phyloP scores from a whole-genome alignment of 2,888 invertebrate species.

The Heliconius ismenius region DNA sequence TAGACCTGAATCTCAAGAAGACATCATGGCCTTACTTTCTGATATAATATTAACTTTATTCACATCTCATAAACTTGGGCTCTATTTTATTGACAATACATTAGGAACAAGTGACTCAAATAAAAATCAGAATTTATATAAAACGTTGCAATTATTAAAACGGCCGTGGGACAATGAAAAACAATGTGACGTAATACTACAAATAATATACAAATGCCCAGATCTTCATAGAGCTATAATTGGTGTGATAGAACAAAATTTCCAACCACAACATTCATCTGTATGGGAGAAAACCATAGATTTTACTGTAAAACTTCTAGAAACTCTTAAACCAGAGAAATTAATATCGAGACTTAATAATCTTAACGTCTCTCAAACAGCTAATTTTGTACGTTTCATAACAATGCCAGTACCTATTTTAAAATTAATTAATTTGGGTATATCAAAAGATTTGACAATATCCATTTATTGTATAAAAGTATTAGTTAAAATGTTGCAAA shows the following conservation, averaged over 20 bases:
- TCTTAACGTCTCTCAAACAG: constrained; percentile 77
- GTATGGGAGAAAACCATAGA: constrained; percentile 78
- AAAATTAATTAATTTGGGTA: constrained; percentile 66
- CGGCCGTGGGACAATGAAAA: constrained; percentile 86
- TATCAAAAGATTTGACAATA: constrained; percentile 66
- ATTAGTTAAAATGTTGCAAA: constrained; percentile 81
- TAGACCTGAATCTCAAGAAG: constrained; percentile 58
- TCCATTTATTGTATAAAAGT: constrained; percentile 75
- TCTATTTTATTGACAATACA: constrained; percentile 87
- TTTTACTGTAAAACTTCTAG: constrained; percentile 73
- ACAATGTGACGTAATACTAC: constrained; percentile 83
- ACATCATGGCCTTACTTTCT: constrained; percentile 83
- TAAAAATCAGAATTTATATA: constrained; percentile 83
- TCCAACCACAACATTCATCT: constrained; percentile 82
- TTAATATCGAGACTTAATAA: constrained; percentile 73
- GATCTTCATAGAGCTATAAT: constrained; percentile 86
- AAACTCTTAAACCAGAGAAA: constrained; percentile 73
- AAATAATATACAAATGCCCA: constrained; percentile 86
- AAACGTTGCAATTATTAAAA: constrained; percentile 84
- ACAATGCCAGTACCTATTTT: constrained; percentile 76
- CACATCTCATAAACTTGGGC: constrained; percentile 88
- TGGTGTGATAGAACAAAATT: constrained; percentile 79
- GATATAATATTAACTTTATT: constrained; percentile 87
- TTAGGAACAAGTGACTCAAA: constrained; percentile 83
- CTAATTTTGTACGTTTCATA: constrained; percentile 75